Base-by-base conservation (phyloP, 2,797 vertebrate species). In the Rhabdomys pumilio region DNA sequence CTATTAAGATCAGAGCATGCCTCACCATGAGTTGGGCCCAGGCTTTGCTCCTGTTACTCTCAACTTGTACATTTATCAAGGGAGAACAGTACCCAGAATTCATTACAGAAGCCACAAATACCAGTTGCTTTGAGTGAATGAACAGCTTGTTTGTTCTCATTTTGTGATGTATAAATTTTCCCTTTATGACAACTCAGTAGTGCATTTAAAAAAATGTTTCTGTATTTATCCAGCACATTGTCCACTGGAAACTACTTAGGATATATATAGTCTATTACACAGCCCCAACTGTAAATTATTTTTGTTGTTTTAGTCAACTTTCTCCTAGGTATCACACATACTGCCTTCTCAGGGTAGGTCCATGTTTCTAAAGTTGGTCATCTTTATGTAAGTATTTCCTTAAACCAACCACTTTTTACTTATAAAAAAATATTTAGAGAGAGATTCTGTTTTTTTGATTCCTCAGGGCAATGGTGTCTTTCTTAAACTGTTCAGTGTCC, bases 351-450 rank as follows among this genome's bases (percentile, higher is more conserved):
- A 86, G 22, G 31, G 29, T 19, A 26, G 63, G n/a, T 50, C 41
- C 26, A 20, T 73, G 34, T 61, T 86, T 90, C 73, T 89, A 65
- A 90, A 77, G 84, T 44, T 38, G 91, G 53, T 67, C 88, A 29
- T 77, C 67, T 96, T 96, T 75, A 79, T 0, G 24, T 29, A 97
- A 82, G 9, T 38, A 76, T 63, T 91, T 94, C 83, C 84, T 93
- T 93, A 92, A 93, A 55, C 72, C 67, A 93, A 67, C 85, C 47
- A 81, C 69, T 20, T 90, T 47, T 57, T 95, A 75, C 76, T 85
- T 75, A 95, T 0, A 85, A 67, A 55, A 85, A 90, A 92, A 31
- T 89, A 83, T 94, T 91, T 75, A 76, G 9, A 73, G 29, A 76
- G 50, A 77, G 38, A 84, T 19, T 80, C n/a, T 91, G 73, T 83